Base-by-base conservation (phyloP, 2,797 vertebrate species). In the Xiphorhynchus erythropygius region DNA sequence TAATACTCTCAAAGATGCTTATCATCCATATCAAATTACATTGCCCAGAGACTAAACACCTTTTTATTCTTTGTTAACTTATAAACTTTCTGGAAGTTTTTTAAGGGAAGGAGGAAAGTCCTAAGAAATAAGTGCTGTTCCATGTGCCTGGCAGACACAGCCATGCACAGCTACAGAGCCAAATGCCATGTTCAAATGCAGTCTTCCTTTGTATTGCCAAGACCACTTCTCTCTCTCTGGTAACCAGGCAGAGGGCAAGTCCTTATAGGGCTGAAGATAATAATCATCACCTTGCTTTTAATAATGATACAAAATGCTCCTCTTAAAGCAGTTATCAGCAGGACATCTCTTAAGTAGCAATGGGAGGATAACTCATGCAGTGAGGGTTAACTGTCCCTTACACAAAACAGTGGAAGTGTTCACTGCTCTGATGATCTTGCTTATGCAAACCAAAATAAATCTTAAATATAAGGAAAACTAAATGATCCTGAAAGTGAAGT, bases 381-480 rank as follows among this genome's bases (percentile, higher is more conserved):
- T 30, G 88, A 94, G 74, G 78, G 78, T 87, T 97, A 97, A 95
- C 90, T 71, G 49, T 59, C 86, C 89, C 74, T 88, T 74, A 85
- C 53, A 90, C 50, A 71, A 77, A 94, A 85, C 8, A 2, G 63
- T 76, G 50, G 17, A 89, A 88, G 14, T 11, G 33, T n/a, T 88
- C 78, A 69, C 39, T 77, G 84, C 73, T 91, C 91, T 92, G 62
- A 91, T 79, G 85, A 89, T 47, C 49, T 69, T 87, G 85, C 74
- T 91, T 93, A 94, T 44, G 80, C 68, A 95, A 90, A 89, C 24
- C 33, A 91, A 93, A 95, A 94, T 87, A 92, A 84, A 92, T 84
- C 86, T 96, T 73, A 52, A 94, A 86, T 56, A 71, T 10, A 87
- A 87, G 82, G 77, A 90, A 95, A 95, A 91, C 21, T 37, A 96